These are phyloP conservation scores for Nomada ruficornis DNA, from an alignment of 2,888 invertebrate genomes.

Conservation along the genomic window DNA sequence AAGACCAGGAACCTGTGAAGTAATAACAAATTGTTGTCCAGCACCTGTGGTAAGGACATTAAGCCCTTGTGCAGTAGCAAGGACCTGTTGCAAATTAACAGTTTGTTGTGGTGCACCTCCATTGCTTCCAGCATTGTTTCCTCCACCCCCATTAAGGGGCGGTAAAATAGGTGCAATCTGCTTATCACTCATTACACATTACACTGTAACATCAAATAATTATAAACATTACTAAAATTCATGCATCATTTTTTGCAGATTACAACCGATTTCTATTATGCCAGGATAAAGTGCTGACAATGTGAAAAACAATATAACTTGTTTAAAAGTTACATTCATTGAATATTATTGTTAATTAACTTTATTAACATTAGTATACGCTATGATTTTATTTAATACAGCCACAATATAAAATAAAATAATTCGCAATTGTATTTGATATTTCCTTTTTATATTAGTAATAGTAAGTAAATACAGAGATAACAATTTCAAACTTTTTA, in stretches of 20 bases:
- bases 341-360: neutral
- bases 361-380: neutral
- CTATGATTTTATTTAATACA: neutral
- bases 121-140: constrained; percentile 80
- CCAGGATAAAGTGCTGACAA: too few relatives aligned
- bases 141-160: constrained; percentile 83
- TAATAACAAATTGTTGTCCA: constrained; percentile 84
- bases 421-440: neutral
- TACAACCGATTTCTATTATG: too few relatives aligned
- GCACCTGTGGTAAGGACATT: constrained; percentile 82
- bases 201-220: constrained; percentile 75
- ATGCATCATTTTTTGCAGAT: neutral
- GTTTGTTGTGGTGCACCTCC: constrained; percentile 79
- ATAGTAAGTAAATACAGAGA: neutral
- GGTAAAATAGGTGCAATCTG: constrained; percentile 82
- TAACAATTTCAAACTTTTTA: too few relatives aligned
- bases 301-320: neutral
- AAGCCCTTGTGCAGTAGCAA: constrained; percentile 82
- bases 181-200: constrained; percentile 84
- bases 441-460: neutral
- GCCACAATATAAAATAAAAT: neutral
- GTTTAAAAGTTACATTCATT: neutral
- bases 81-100: constrained; percentile 82
- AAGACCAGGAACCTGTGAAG: constrained; percentile 85
- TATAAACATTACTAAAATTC: constrained; percentile 7